phyloP scores from a whole-genome alignment of 2,797 vertebrate genomes.

The Petrocephalus sullivani region DNA sequence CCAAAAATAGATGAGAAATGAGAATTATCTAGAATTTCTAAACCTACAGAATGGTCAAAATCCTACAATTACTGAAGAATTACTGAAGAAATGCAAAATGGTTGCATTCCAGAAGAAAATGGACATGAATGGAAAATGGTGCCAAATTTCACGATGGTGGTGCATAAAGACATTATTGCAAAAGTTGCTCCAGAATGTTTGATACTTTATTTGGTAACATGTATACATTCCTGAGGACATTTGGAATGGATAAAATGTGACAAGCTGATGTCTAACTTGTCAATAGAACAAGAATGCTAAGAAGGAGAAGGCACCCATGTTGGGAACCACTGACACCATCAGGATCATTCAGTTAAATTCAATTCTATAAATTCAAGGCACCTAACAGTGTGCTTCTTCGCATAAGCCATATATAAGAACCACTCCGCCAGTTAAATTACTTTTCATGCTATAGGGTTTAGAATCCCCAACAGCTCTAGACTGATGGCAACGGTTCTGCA shows the following conservation, averaged over 20 bases:
- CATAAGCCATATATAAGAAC: background rate
- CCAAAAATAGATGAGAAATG: background rate
- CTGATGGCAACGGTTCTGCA: background rate
- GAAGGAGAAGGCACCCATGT: background rate
- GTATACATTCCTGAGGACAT: background rate
- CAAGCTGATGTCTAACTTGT: background rate
- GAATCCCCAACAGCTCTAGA: slow-evolving; percentile 20
- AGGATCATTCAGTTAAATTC: background rate
- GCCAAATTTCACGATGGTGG: background rate
- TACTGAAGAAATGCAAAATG: background rate
- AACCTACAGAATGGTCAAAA: background rate
- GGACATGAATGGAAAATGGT: background rate
- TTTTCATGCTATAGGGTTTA: slow-evolving; percentile 27
- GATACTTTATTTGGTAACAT: background rate
- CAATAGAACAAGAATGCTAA: background rate
- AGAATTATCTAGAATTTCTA: background rate
- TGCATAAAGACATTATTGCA: background rate
- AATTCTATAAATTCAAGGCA: background rate
- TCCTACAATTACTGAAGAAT: background rate
- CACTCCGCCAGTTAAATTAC: slow-evolving; percentile 46
- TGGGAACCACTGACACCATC: background rate
- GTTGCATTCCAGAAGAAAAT: background rate
- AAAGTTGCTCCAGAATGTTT: background rate
- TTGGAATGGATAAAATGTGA: background rate
- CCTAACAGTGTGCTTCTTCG: background rate